phyloP scores from a whole-genome alignment of 2,113 vertebrate species.

The Numida meleagris region DNA sequence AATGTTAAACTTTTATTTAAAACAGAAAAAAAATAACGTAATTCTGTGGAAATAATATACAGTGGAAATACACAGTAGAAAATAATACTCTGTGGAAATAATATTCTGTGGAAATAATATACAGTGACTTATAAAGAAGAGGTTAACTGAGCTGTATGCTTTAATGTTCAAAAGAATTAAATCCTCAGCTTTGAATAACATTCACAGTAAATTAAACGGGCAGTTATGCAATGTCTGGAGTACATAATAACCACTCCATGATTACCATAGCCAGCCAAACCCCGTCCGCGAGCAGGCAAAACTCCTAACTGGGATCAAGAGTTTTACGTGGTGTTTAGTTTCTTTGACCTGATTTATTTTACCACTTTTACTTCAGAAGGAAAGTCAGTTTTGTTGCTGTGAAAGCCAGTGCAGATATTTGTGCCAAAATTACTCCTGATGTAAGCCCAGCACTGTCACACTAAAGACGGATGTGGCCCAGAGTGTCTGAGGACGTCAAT shows the following conservation, averaged over 20 bases:
- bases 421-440: conserved; percentile 13
- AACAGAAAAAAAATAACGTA: not conserved
- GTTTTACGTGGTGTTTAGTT: conserved; percentile 10
- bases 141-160: conserved; percentile 16
- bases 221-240: conserved; percentile 49
- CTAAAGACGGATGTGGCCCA: not conserved
- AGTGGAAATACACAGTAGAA: too few species aligned
- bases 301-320: conserved; percentile 31
- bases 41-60: not conserved
- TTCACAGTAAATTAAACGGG: not conserved
- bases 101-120: not conserved
- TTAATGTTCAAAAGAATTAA: conserved; percentile 31
- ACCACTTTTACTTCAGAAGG: not conserved
- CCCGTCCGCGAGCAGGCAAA: conserved; percentile 1
- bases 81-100: not conserved
- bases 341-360: conserved; percentile 41
- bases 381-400: not conserved
- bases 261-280: conserved; percentile 12
- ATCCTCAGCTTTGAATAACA: conserved; percentile 14
- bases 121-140: not conserved
- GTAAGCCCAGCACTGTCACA: not conserved
- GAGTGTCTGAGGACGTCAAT: not conserved
- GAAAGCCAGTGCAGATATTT: not conserved
- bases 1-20: not conserved
- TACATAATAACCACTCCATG: not conserved